Evolutionary conservation across 2,888 invertebrate species (phyloP).

Genomic region (Hydrotaea diabolus): DNA sequence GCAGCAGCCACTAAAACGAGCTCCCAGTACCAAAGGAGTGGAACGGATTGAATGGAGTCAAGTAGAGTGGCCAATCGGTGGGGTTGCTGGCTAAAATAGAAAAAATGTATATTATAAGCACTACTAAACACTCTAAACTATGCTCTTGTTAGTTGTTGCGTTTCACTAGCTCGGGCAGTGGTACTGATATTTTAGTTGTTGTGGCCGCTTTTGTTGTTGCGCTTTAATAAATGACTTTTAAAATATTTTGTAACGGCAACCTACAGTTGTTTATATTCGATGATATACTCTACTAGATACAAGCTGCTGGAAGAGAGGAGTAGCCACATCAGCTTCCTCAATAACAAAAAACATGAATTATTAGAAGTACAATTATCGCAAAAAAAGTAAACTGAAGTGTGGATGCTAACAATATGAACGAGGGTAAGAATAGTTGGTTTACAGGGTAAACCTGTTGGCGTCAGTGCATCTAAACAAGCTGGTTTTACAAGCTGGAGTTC

Average conservation of each 20-base stretch:
- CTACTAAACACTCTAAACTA: constrained; percentile 40
- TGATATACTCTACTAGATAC: constrained; percentile 7
- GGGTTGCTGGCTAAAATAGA: constrained; percentile 11
- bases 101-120: constrained; percentile 38
- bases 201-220: too few relatives aligned
- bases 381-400: not conserved
- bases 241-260: constrained; percentile 66
- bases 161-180: constrained; percentile 13
- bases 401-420: not conserved
- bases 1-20: not conserved
- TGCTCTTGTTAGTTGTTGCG: constrained; percentile 34
- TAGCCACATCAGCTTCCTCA: not conserved
- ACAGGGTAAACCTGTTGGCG: too few relatives aligned
- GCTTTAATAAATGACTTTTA: constrained; percentile 61
- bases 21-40: constrained; percentile 4
- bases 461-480: too few relatives aligned
- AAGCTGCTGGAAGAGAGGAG: not conserved
- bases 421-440: not conserved
- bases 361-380: constrained; percentile 8
- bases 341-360: constrained; percentile 8
- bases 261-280: constrained; percentile 50
- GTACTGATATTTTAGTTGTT: not conserved
- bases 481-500: too few relatives aligned
- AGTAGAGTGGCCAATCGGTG: not conserved
- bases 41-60: constrained; percentile 1